Percentiles rank a stretch among this genome's conserved stretches.
Evolutionary conservation across 2,888 invertebrate species (phyloP).

Genomic region (Silvanus unidentatus): DNA sequence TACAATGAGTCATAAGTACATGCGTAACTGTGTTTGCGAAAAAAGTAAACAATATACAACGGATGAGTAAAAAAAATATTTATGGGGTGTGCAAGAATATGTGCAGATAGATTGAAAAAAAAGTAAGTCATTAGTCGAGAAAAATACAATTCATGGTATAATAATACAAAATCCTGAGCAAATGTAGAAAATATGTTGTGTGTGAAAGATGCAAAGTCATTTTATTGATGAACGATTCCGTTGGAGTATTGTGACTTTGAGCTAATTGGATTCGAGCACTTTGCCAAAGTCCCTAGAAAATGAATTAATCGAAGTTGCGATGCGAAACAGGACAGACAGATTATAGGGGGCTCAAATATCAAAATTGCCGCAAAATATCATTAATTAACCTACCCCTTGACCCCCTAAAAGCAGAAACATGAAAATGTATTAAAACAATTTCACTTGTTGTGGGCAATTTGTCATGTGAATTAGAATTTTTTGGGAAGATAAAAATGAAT

Average conservation of each 20-base stretch:
- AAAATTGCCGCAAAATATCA: constrained; percentile 40
- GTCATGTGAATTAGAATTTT: constrained; percentile 17
- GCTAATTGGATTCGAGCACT: constrained; percentile 42
- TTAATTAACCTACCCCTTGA: constrained; percentile 30
- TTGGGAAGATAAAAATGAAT: background rate
- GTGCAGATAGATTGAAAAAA: too few species aligned
- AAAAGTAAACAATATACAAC: too few species aligned
- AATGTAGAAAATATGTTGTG: constrained; percentile 39
- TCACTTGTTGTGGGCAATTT: constrained; percentile 20
- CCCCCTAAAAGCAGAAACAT: constrained; percentile 9
- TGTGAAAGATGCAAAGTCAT: constrained; percentile 35
- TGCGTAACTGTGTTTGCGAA: too few species aligned
- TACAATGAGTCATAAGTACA: too few species aligned
- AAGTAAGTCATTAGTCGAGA: constrained; percentile 5
- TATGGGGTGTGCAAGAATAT: too few species aligned
- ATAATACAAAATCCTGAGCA: constrained; percentile 32
- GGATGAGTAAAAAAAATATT: too few species aligned
- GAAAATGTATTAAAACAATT: constrained; percentile 23
- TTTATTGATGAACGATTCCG: constrained; percentile 32
- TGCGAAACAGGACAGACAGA: constrained; percentile 29
- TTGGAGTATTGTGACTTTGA: constrained; percentile 39
- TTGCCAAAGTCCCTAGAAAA: constrained; percentile 34
- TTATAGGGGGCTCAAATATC: constrained; percentile 35
- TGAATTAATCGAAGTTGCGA: constrained; percentile 39
- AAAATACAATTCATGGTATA: constrained; percentile 34